Evolutionary conservation across 2,797 vertebrate genomes (phyloP).

Genomic region (Typhlichthys eigenmanni): DNA sequence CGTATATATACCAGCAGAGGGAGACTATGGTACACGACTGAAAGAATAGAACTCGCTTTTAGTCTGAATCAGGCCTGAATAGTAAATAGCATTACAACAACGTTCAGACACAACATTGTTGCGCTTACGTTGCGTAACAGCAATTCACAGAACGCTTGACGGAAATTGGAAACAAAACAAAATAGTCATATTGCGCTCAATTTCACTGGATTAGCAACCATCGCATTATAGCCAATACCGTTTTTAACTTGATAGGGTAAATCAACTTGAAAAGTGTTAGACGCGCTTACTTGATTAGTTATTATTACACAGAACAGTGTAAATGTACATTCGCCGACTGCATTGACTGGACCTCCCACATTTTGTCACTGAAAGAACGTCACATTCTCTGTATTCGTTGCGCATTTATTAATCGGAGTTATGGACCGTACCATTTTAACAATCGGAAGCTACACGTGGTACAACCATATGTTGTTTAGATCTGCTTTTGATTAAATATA

Average conservation of each 20-base stretch:
- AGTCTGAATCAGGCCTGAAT: too few species aligned
- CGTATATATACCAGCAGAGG: conserved; percentile 68
- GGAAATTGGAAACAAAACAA: background rate
- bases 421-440: background rate
- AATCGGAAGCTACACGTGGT: conserved; percentile 13
- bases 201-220: too few species aligned
- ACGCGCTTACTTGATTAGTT: too few species aligned
- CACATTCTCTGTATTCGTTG: conserved; percentile 27
- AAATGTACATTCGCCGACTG: too few species aligned
- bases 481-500: background rate
- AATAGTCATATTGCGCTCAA: too few species aligned
- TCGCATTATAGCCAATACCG: too few species aligned
- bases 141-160: conserved; percentile 2
- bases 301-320: background rate
- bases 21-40: conserved; percentile 58
- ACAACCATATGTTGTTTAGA: background rate
- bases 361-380: conserved; percentile 50
- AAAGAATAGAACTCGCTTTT: too few species aligned
- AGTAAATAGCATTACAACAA: too few species aligned
- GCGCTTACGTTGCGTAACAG: background rate
- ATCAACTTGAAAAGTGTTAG: too few species aligned
- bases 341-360: background rate
- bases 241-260: too few species aligned
- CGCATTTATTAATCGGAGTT: conserved; percentile 38
- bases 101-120: too few species aligned